Base-by-base conservation (phyloP, 1,140 invertebrate species). In the Ips nitidus region DNA sequence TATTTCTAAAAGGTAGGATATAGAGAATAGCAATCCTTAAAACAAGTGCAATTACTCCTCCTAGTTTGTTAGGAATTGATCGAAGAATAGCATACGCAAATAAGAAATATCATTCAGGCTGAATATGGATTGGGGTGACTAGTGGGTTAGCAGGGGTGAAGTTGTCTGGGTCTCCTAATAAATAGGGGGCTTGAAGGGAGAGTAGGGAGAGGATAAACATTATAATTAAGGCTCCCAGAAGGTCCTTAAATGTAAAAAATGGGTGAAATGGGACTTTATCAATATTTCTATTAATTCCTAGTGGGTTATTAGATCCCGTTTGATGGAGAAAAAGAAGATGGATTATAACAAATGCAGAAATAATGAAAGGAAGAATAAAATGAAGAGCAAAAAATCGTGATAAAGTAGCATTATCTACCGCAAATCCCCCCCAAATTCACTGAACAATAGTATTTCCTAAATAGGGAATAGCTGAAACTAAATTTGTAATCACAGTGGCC, bases 51-150 rank as follows among this genome's bases (percentile, higher is more conserved):
- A 90, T 82, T 47, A 90, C 88, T 71, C 88, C 88, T 71, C 87
- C 86, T 83, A 90, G 78, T 86, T 91, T 91, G 84, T 89, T 90
- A 63, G 88, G 88, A 74, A 91, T 89, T 69, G 87, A 86, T 59
- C 88, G 88, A 76, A 91, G 73, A 83, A 91, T 91, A 37, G 88
- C 86, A 79, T 91, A 90, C 39, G 88, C 88, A 84, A 90, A 90
- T 83, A 90, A 80, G 80, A 91, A 91, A 80, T 90, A 90, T 86
- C 87, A 90, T 85, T 90, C 88, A 67, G 88, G 89, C 84, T 90
- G 85, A 84, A 91, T 90, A 81, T 90, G 88, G 47, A 83, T 74
- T 2, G 88, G 89, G 0, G 89, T 90, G 37, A 87, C 82, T 84
- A 90, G 75, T n/a, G 86, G 83, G 71, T 90, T 89, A 52, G 87